These are phyloP conservation scores for Hippoglossus hippoglossus DNA, from an alignment of 2,797 vertebrate genomes.

Conservation along the genomic window DNA sequence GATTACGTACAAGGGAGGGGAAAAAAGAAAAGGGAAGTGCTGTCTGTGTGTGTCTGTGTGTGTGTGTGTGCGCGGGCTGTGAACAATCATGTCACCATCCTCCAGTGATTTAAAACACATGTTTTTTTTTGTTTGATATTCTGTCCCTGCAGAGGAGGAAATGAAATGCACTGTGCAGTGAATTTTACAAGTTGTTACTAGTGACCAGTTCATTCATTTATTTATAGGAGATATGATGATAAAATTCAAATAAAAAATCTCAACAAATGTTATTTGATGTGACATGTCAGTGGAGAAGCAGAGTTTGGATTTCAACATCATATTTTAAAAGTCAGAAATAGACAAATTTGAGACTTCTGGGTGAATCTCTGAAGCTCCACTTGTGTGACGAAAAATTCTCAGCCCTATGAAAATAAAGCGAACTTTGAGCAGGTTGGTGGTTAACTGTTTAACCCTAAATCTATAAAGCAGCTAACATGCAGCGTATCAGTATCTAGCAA, in stretches of 20 bases:
- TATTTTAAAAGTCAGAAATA: slow-evolving; percentile 3
- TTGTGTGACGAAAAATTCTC: too few species aligned
- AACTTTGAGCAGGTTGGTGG: too few species aligned
- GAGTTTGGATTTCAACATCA: neutral
- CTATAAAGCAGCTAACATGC: too few species aligned
- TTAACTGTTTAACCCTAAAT: too few species aligned
- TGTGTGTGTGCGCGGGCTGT: slow-evolving; percentile 30
- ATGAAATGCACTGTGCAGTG: slow-evolving; percentile 56
- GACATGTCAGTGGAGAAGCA: neutral
- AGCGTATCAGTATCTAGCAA: too few species aligned
- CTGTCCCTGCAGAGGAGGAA: slow-evolving; percentile 56
- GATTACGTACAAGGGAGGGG: slow-evolving; percentile 75
- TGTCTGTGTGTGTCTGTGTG: slow-evolving; percentile 16
- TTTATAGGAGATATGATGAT: slow-evolving; percentile 30
- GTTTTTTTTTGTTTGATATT: slow-evolving; percentile 62
- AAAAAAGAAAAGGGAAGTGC: slow-evolving; percentile 58
- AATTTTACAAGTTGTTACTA: slow-evolving; percentile 47
- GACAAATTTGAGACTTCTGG: neutral
- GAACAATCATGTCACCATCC: slow-evolving; percentile 66
- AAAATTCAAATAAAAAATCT: slow-evolving; percentile 33
- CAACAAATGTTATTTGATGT: slow-evolving; percentile 1
- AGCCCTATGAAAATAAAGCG: too few species aligned
- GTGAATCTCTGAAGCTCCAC: neutral
- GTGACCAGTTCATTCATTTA: slow-evolving; percentile 53
- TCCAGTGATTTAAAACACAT: slow-evolving; percentile 74